phyloP scores from a whole-genome alignment of 2,113 vertebrate genomes.

The Leptocoma aspasia region DNA sequence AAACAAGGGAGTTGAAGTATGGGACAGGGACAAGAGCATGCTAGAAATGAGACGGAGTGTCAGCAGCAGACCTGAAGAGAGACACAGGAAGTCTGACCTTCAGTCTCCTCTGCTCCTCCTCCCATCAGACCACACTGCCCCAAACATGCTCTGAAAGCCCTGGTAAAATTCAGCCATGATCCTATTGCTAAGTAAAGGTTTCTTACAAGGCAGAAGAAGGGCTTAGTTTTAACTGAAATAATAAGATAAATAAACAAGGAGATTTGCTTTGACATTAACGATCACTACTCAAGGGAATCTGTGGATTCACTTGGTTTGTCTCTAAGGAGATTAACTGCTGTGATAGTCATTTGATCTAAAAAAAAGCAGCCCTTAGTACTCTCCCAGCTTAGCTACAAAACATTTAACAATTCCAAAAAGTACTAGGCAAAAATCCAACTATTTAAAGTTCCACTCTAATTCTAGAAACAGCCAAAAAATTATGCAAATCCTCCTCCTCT shows the following conservation, averaged over 20 bases:
- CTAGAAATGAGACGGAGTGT: accelerated
- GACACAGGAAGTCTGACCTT: background rate
- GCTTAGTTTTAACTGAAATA: slow-evolving; percentile 38
- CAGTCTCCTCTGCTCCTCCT: background rate
- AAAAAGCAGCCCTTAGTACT: background rate
- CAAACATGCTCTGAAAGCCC: background rate
- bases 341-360: slow-evolving; percentile 18
- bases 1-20: background rate
- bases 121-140: background rate
- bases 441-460: slow-evolving; percentile 28
- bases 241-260: slow-evolving; percentile 54
- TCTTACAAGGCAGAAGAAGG: background rate
- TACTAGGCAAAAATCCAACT: slow-evolving; percentile 20
- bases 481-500: background rate
- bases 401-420: slow-evolving; percentile 32
- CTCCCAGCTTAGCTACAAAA: slow-evolving; percentile 19
- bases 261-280: slow-evolving; percentile 32
- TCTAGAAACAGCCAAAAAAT: slow-evolving; percentile 7
- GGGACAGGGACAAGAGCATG: background rate
- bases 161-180: slow-evolving; percentile 5
- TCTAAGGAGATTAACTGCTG: slow-evolving; percentile 43
- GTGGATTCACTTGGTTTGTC: slow-evolving; percentile 17
- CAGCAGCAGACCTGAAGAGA: background rate
- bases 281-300: slow-evolving; percentile 12
- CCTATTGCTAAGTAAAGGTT: background rate